These are phyloP conservation scores for Drosophila murphyi DNA, from an alignment of 1,140 invertebrate species.

Conservation along the genomic window DNA sequence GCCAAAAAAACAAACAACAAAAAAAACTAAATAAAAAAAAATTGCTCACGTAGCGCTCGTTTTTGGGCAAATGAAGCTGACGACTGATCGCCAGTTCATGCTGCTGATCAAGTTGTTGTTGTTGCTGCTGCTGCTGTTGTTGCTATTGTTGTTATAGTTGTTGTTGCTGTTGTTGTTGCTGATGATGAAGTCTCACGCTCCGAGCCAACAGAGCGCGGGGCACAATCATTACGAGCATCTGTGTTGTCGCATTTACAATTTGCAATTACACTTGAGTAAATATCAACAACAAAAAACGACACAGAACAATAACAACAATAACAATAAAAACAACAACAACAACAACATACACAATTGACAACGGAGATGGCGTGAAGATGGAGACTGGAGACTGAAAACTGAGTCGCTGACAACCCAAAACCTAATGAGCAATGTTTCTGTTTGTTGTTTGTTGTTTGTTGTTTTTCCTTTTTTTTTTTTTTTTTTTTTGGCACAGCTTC, in stretches of 20 bases:
- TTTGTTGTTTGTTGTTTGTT: neutral
- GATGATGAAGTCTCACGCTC: constrained; percentile 53
- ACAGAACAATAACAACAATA: constrained; percentile 48
- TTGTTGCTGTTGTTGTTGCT: constrained; percentile 18
- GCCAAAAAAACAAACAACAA: constrained; percentile 1
- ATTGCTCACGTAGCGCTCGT: constrained; percentile 41
- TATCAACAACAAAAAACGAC: constrained; percentile 63
- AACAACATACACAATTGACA: constrained; percentile 22
- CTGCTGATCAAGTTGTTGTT: neutral
- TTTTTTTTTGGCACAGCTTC: constrained; percentile 45
- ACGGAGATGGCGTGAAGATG: constrained; percentile 25
- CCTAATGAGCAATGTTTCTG: constrained; percentile 72
- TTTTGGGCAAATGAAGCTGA: constrained; percentile 32
- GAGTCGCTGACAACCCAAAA: constrained; percentile 57
- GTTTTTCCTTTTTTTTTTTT: constrained; percentile 9
- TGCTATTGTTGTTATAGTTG: neutral
- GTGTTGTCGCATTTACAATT: constrained; percentile 82
- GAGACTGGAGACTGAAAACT: constrained; percentile 33
- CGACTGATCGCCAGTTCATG: constrained; percentile 23
- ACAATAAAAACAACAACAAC: constrained; percentile 12
- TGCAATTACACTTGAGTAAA: constrained; percentile 81
- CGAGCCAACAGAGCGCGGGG: constrained; percentile 29
- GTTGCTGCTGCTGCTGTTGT: constrained; percentile 11
- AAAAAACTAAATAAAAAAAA: no score
- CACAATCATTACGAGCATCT: constrained; percentile 79